Evolutionary conservation across 2,888 invertebrate genomes (phyloP), one percentile per base, ranked within the genome.

Genomic region (Keiferia lycopersicella): DNA sequence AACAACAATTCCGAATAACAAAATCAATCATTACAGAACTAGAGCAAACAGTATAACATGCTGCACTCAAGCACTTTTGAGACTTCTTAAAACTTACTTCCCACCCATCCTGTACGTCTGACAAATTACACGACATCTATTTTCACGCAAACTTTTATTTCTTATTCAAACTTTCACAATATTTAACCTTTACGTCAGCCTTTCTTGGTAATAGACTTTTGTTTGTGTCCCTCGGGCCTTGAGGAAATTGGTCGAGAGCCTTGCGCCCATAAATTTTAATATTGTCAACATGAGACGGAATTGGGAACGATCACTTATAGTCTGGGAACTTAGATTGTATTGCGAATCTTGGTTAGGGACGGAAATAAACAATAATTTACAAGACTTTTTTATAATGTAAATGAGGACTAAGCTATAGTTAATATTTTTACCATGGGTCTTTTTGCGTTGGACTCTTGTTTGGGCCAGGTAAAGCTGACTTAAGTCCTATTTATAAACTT

Each of bases 151-250:
- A 70, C 68, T 71, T 77, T 72, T 70, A 72, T 73, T 71, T 72
- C 72, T 75, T 75, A 74, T 79, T 76, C 75, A 77, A 83, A 84
- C 78, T 84, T 82, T 74, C 74, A 80, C 77, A 80, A 82, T 84
- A 84, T 83, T 83, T 81, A 83, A 84, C 79, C 77, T 78, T 77
- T 72, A 75, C 75, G 76, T 76, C 74, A 73, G 77, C 78, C 79
- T 34, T 71, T 75, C 73, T 73, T 73, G 67, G 73, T 74, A 76
- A 76, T 75, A 74, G 72, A 74, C 77, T 77, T 80, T 78, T 76
- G 77, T 79, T 81, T 77, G 73, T 69, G 60, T 72, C 77, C 67
- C 70, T 34, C 45, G 72, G 69, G 71, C 72, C 65, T 65, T 68
- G 61, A 66, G 68, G 73, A 66, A 74, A 75, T 74, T 74, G 69